These are phyloP conservation scores for Copidosoma floridanum DNA, from an alignment of 1,140 invertebrate genomes.

Conservation along the genomic window DNA sequence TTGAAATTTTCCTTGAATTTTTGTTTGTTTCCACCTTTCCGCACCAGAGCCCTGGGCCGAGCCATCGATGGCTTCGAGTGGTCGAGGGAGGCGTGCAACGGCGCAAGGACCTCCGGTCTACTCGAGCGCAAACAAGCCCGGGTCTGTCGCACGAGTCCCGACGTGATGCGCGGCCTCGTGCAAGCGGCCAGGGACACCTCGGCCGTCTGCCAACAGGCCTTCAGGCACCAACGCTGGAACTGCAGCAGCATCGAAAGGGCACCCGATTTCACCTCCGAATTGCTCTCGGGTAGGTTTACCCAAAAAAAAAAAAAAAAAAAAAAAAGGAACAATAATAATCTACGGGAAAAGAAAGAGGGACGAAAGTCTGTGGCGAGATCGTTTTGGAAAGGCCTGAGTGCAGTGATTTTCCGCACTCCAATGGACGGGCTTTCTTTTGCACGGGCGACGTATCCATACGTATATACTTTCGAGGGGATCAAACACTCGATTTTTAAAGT, in stretches of 20 bases:
- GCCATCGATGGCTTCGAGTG: conserved; percentile 43
- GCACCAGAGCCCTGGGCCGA: conserved; percentile 46
- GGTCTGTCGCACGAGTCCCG: conserved; percentile 63
- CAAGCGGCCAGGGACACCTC: conserved; percentile 68
- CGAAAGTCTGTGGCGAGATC: too few species aligned
- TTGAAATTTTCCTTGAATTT: too few species aligned
- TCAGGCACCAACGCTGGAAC: conserved; percentile 78
- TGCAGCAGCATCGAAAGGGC: conserved; percentile 75
- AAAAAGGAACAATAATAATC: too few species aligned
- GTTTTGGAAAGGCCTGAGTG: too few species aligned
- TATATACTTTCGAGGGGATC: too few species aligned
- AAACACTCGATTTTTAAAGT: too few species aligned
- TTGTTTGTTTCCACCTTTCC: too few species aligned
- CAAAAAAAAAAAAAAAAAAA: too few species aligned
- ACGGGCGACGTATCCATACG: too few species aligned
- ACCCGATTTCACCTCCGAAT: conserved; percentile 70
- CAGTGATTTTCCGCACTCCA: too few species aligned
- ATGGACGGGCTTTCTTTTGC: too few species aligned
- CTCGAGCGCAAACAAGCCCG: conserved; percentile 64
- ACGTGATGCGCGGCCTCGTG: conserved; percentile 74
- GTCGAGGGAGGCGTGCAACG: conserved; percentile 54
- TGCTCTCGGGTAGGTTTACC: conserved; percentile 65
- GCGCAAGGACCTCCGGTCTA: conserved; percentile 57
- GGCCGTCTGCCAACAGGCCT: conserved; percentile 70
- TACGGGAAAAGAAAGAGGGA: not conserved